Percentiles rank a stretch among this genome's conserved stretches.
Conservation (phyloP, 2,113 vertebrate species). For the Calyptommatus sinebrachiatus region DNA sequence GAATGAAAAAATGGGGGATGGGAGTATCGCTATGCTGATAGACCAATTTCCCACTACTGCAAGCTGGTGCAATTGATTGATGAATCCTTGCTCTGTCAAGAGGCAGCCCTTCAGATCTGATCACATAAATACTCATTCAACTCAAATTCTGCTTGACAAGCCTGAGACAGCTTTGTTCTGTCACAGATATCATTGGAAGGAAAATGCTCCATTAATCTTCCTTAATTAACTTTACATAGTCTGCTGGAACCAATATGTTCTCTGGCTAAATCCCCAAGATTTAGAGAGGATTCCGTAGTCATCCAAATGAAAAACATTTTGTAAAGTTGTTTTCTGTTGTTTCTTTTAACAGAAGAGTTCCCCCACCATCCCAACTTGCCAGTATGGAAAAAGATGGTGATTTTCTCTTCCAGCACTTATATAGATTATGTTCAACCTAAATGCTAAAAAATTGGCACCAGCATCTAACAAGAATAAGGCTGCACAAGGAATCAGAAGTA, state of each 20-base stretch:
- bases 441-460: background rate
- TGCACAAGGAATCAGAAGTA: background rate
- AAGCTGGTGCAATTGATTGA: slow-evolving; percentile 93
- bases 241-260: slow-evolving; percentile 87
- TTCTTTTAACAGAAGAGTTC: slow-evolving; percentile 75
- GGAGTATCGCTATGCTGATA: slow-evolving; percentile 84
- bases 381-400: slow-evolving; percentile 64
- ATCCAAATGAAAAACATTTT: slow-evolving; percentile 80
- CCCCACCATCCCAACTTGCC: slow-evolving; percentile 64
- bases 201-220: slow-evolving; percentile 99
- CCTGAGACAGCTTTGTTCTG: slow-evolving; percentile 98
- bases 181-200: slow-evolving; percentile 97
- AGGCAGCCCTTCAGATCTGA: slow-evolving; percentile 98
- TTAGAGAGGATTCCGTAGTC: slow-evolving; percentile 83
- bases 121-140: slow-evolving; percentile 99
- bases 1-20: slow-evolving; percentile 89
- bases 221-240: slow-evolving; percentile 98
- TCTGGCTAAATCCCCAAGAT: slow-evolving; percentile 80
- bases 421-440: background rate
- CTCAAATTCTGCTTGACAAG: slow-evolving; percentile 98
- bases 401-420: slow-evolving; percentile 30
- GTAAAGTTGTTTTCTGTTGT: slow-evolving; percentile 69
- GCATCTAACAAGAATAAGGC: background rate
- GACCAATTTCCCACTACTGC: slow-evolving; percentile 98
- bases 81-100: slow-evolving; percentile 96